These are phyloP conservation scores for Nemopilema nomurai DNA, from an alignment of 30 jellyfish, hydroid and myxozoan genomes.

Conservation along the genomic window DNA sequence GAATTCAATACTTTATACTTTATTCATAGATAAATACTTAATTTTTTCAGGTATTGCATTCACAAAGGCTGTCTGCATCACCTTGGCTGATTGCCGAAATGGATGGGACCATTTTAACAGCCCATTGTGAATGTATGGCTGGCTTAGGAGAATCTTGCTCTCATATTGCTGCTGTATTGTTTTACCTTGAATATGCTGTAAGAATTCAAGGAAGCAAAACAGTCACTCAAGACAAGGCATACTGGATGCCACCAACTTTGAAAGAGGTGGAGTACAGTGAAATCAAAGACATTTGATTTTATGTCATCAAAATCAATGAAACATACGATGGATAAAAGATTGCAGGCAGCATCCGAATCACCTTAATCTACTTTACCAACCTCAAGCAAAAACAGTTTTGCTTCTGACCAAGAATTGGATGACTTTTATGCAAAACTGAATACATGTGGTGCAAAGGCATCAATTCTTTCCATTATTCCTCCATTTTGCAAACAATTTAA, in stretches of 20 bases:
- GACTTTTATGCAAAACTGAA: constrained; percentile 10
- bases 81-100: constrained; percentile 20
- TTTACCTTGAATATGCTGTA: constrained; percentile 21
- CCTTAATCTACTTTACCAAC: neutral
- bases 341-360: neutral
- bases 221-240: constrained; percentile 18
- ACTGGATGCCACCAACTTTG: constrained; percentile 15
- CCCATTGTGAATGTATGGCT: constrained; percentile 37
- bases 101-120: constrained; percentile 23
- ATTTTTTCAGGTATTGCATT: neutral
- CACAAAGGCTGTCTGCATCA: neutral
- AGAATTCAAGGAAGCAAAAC: constrained; percentile 2
- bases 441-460: neutral
- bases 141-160: constrained; percentile 25
- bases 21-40: neutral
- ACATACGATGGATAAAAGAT: neutral
- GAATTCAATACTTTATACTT: neutral
- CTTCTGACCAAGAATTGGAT: constrained; percentile 14
- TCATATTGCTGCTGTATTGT: constrained; percentile 39
- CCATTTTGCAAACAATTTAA: neutral
- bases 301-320: neutral
- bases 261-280: constrained; percentile 5
- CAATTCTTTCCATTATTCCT: constrained; percentile 3
- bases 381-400: neutral
- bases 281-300: constrained; percentile 15